Conservation (phyloP, 2,888 invertebrate genomes). For the Calliphora vomitoria region DNA sequence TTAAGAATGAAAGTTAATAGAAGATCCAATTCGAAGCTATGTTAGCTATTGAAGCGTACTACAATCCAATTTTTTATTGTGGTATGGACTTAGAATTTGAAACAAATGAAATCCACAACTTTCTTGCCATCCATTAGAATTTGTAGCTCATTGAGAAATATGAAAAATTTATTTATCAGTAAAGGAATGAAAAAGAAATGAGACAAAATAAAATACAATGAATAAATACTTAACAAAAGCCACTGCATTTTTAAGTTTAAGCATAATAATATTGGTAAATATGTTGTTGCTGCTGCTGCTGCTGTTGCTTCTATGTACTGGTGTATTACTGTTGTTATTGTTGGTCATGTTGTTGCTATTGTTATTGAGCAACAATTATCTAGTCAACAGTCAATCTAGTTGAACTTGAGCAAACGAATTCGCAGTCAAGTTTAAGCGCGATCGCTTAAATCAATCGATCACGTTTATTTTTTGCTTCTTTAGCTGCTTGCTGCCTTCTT, state of each 20-base stretch:
- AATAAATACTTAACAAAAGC: conserved; percentile 61
- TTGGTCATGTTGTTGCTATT: conserved; percentile 53
- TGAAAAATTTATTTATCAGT: conserved; percentile 56
- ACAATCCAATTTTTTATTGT: too few species aligned
- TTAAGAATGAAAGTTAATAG: too few species aligned
- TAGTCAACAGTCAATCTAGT: conserved; percentile 83
- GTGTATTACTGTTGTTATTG: conserved; percentile 38
- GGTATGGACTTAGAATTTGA: too few species aligned
- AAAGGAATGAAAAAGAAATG: conserved; percentile 23
- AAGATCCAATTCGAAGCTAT: too few species aligned
- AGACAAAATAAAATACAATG: conserved; percentile 48
- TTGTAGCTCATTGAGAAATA: conserved; percentile 48
- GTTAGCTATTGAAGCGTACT: too few species aligned
- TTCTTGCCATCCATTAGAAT: background rate
- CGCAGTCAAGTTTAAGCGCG: conserved; percentile 74
- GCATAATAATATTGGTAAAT: conserved; percentile 64
- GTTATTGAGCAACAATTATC: conserved; percentile 81
- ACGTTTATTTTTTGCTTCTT: conserved; percentile 77
- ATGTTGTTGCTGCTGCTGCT: conserved; percentile 65
- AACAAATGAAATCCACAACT: background rate
- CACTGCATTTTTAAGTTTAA: conserved; percentile 61
- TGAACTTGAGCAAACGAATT: conserved; percentile 80
- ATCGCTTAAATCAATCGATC: conserved; percentile 83
- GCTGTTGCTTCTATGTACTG: conserved; percentile 67
- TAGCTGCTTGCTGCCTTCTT: conserved; percentile 37